Evolutionary conservation across 2,888 invertebrate species (phyloP).

Genomic region (Willowsia nigromaculata): DNA sequence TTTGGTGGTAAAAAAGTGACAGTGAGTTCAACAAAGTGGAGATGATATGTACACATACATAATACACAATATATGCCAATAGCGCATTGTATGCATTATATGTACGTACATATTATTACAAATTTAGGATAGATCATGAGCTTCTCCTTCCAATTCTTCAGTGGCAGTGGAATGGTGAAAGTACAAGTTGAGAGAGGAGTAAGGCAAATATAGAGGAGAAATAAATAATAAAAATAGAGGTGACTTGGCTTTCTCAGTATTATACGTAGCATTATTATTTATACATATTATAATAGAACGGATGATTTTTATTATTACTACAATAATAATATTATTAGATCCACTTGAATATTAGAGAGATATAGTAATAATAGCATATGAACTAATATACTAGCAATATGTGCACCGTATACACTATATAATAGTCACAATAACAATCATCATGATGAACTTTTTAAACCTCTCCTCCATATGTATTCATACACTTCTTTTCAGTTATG

Average conservation of each 20-base stretch:
- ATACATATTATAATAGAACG: not conserved
- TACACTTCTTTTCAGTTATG: not conserved
- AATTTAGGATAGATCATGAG: not conserved
- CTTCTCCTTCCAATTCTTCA: not conserved
- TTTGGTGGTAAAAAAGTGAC: constrained; percentile 41
- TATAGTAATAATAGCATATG: constrained; percentile 2
- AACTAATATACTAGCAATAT: constrained; percentile 22
- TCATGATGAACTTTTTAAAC: not conserved
- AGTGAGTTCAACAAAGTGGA: constrained; percentile 23
- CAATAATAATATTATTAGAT: constrained; percentile 46
- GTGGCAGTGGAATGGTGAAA: not conserved
- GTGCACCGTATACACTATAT: constrained; percentile 16
- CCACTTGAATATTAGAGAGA: constrained; percentile 52
- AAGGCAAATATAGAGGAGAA: constrained; percentile 22
- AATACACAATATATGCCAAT: constrained; percentile 9
- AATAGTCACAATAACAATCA: not conserved
- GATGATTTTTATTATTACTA: constrained; percentile 45
- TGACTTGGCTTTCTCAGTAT: constrained; percentile 28
- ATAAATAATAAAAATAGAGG: constrained; percentile 35
- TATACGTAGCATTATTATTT: not conserved
- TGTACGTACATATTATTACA: not conserved
- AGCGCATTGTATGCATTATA: constrained; percentile 22
- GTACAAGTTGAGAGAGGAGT: constrained; percentile 1
- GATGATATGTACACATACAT: constrained; percentile 41
- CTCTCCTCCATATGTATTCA: not conserved